These are phyloP conservation scores for Haplochromis burtoni DNA, from an alignment of 2,113 vertebrate species.

Conservation along the genomic window DNA sequence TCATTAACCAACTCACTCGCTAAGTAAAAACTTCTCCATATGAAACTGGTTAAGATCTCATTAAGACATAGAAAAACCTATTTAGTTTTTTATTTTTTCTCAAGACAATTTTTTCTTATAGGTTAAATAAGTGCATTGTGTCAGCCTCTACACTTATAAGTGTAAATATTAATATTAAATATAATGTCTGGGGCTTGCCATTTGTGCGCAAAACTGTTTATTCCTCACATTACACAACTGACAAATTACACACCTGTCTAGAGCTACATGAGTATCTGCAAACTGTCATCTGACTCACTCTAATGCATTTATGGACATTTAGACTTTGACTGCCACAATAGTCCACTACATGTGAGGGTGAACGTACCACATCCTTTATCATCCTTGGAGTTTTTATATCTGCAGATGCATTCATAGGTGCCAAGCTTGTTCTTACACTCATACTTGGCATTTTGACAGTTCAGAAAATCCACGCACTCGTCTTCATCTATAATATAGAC, in stretches of 20 bases:
- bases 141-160: background rate
- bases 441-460: conserved; percentile 75
- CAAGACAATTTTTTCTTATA: rapidly evolving
- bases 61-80: background rate
- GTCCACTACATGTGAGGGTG: background rate
- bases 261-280: background rate
- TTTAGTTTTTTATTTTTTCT: background rate
- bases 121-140: background rate
- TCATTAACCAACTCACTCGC: background rate
- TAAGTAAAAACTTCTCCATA: background rate
- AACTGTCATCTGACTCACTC: background rate
- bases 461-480: conserved; percentile 63
- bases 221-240: background rate
- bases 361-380: conserved; percentile 67
- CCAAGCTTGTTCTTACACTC: conserved; percentile 72
- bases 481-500: conserved; percentile 62
- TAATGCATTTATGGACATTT: background rate
- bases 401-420: conserved; percentile 67
- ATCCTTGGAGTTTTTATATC: conserved; percentile 55
- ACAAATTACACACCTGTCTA: background rate
- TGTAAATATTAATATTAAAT: background rate
- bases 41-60: background rate
- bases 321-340: background rate
- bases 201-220: background rate
- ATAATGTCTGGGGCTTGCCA: background rate